phyloP scores from a whole-genome alignment of 2,888 invertebrate genomes.

The Cheilosia vulpina region DNA sequence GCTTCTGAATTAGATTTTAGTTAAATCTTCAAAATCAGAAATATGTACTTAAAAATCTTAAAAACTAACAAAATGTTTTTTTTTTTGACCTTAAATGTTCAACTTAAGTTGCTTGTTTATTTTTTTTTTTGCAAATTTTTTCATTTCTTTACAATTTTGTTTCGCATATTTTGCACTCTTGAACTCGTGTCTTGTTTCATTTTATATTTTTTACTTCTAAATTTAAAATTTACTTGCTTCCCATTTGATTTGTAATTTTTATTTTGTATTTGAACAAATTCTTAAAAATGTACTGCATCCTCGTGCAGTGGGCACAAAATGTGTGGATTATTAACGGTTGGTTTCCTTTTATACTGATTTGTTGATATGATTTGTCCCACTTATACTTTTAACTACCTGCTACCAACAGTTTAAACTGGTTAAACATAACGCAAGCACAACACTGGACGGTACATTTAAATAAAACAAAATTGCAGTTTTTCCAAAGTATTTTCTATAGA shows the following conservation, averaged over 20 bases:
- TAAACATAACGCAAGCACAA: conserved; percentile 21
- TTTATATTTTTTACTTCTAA: conserved; percentile 32
- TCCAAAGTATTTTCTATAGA: conserved; percentile 69
- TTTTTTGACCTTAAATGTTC: conserved; percentile 42
- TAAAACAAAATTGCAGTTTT: conserved; percentile 37
- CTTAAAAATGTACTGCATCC: conserved; percentile 38
- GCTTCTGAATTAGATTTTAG: conserved; percentile 39
- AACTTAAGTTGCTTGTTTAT: conserved; percentile 36
- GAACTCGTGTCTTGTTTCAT: conserved; percentile 67
- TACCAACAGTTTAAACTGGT: no score
- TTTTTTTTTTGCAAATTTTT: not conserved
- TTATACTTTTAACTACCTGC: not conserved
- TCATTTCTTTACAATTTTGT: conserved; percentile 27
- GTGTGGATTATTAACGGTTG: conserved; percentile 46
- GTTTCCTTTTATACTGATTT: conserved; percentile 19
- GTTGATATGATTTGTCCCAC: conserved; percentile 59
- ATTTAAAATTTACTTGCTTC: conserved; percentile 65
- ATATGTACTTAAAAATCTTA: conserved; percentile 31
- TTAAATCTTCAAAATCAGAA: conserved; percentile 46
- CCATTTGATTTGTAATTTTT: conserved; percentile 57
- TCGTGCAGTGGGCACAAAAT: conserved; percentile 38
- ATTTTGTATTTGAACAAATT: conserved; percentile 14
- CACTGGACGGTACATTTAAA: conserved; percentile 67
- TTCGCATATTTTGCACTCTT: conserved; percentile 67
- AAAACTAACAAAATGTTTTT: conserved; percentile 48